Conservation (phyloP, 2,888 invertebrate genomes). For the Orthonychiurus folsomi region DNA sequence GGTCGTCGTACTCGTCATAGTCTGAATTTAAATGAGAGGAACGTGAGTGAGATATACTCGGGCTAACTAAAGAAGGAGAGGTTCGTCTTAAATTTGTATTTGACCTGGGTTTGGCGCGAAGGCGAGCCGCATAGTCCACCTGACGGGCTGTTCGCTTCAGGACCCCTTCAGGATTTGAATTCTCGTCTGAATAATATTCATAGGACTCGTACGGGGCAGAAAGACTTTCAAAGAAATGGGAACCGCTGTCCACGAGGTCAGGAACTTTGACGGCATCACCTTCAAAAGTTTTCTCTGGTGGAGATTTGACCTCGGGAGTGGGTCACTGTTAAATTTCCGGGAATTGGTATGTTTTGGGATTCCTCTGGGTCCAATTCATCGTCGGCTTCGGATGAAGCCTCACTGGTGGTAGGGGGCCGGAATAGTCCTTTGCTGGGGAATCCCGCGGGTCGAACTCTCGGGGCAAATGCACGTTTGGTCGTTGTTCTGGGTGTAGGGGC, state of each 20-base stretch:
- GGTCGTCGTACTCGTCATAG: constrained; percentile 40
- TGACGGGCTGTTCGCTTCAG: constrained; percentile 34
- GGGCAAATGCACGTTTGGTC: constrained; percentile 35
- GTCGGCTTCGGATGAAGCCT: constrained; percentile 25
- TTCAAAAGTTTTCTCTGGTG: constrained; percentile 5
- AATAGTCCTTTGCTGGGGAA: constrained; percentile 33
- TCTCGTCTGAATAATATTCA: constrained; percentile 17
- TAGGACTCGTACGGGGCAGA: constrained; percentile 21
- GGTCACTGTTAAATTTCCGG: constrained; percentile 4
- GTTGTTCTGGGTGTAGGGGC: constrained; percentile 30
- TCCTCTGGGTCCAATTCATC: constrained; percentile 38
- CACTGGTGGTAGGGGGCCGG: constrained; percentile 27
- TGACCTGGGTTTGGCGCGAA: constrained; percentile 24
- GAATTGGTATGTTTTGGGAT: constrained; percentile 18
- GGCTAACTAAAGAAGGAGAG: constrained; percentile 17
- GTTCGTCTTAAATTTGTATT: constrained; percentile 22
- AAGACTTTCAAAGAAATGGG: constrained; percentile 24
- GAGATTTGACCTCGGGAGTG: no score
- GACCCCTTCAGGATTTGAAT: constrained; percentile 9
- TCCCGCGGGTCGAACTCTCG: constrained; percentile 30
- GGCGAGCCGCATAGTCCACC: constrained; percentile 32
- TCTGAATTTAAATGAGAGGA: constrained; percentile 35
- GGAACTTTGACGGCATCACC: constrained; percentile 15
- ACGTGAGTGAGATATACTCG: constrained; percentile 22
- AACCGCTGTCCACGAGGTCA: constrained; percentile 23